Conservation (phyloP, 2,797 vertebrate species). For the Chiropotes sagulatus region DNA sequence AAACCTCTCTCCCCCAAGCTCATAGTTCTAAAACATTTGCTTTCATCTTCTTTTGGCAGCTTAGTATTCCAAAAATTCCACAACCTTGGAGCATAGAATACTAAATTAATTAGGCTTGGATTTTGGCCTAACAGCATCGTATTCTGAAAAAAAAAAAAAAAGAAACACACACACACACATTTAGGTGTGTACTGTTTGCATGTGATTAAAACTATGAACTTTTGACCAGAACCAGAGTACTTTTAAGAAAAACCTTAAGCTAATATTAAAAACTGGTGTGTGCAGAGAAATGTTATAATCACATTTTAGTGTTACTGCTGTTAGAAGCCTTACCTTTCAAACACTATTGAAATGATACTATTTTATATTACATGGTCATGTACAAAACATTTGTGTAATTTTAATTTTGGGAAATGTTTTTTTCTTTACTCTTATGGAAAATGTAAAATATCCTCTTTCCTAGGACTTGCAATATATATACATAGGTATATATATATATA, state of each 20-base stretch:
- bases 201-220: not conserved
- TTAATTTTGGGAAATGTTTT: not conserved
- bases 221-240: not conserved
- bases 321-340: not conserved
- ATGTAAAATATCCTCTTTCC: not conserved
- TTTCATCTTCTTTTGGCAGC: not conserved
- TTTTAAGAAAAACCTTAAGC: not conserved
- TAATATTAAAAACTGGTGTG: not conserved
- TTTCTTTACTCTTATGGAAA: not conserved
- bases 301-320: not conserved
- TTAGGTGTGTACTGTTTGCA: not conserved
- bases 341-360: not conserved
- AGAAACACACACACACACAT: too few species aligned
- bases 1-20: rapidly evolving
- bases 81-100: not conserved
- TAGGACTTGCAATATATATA: not conserved
- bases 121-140: not conserved
- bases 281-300: not conserved
- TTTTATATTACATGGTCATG: not conserved
- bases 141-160: not conserved
- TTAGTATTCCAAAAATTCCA: not conserved
- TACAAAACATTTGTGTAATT: slow-evolving; percentile 24
- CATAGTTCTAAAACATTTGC: not conserved
- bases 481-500: not conserved
- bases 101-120: not conserved